Evolutionary conservation across 1,140 invertebrate genomes (phyloP), one percentile per base, ranked within the genome.

Genomic region (Psilanteris sp.): DNA sequence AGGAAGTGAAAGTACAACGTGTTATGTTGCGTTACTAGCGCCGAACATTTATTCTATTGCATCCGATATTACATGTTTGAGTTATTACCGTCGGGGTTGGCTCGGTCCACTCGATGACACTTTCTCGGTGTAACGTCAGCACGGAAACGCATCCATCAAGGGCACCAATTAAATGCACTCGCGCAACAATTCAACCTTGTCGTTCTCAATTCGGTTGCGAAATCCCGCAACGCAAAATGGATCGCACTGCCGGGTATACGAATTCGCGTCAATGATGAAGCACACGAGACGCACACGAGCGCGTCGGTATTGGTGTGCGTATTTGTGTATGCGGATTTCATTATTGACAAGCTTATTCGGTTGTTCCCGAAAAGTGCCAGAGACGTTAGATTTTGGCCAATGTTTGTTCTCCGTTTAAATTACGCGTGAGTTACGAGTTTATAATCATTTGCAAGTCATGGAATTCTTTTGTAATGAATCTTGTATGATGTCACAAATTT

Each of bases 1-100:
- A 86, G 83, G 86, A 87, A 88, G 87, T 88, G 87, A 88, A 88
- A 88, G 87, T 88, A 84, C 80, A 78, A 83, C 76, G 54, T 80
- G 80, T 80, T 78, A 79, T 78, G 80, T 81, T 81, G 78, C 72
- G 64, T 80, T 57, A 75, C 66, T 57, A 71, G 54, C 31, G 9
- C 46, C 67, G 29, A 71, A 71, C 67, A 71, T 71, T 71, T 71
- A 71, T 71, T 59, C 66, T 61, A 52, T 66, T 79, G 83, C 81
- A 81, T 85, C 76, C 78, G 41, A 85, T 80, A 85, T 85, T 85
- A 83, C 55, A 78, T 77, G 78, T 20, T 29, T 8, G 14, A 64
- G 27, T 74, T 78, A 37, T 76, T 52, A 50, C 24, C 46, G 37
- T 27, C 26, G 15, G 27, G 20, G 52, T 39, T 39, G 13, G 27